Conservation (phyloP, 2,888 invertebrate genomes). For the Dasypogon diadema region DNA sequence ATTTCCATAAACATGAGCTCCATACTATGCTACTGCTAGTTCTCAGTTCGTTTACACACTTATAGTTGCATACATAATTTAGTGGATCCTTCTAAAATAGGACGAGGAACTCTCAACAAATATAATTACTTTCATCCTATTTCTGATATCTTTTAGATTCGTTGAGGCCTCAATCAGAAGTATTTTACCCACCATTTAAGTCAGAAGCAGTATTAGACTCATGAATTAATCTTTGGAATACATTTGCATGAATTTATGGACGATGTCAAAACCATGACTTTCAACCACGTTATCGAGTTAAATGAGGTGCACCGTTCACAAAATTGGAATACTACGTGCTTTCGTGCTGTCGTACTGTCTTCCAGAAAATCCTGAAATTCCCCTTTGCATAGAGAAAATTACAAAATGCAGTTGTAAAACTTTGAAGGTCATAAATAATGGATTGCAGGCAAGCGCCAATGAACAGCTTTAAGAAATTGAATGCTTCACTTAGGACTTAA, state of each 20-base stretch:
- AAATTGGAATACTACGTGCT: too few species aligned
- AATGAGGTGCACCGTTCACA: too few species aligned
- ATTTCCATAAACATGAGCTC: conserved; percentile 37
- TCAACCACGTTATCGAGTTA: too few species aligned
- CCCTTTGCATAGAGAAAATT: too few species aligned
- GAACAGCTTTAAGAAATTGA: neutral
- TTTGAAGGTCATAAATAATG: too few species aligned
- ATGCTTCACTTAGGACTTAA: neutral
- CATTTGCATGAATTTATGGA: conserved; percentile 5
- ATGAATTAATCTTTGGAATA: conserved; percentile 30
- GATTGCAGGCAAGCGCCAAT: too few species aligned
- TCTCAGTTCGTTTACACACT: conserved; percentile 24
- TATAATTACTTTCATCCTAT: conserved; percentile 38
- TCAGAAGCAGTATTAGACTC: neutral
- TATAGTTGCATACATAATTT: conserved; percentile 32
- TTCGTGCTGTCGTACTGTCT: too few species aligned
- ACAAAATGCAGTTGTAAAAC: too few species aligned
- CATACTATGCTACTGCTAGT: conserved; percentile 7
- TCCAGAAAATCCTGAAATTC: too few species aligned
- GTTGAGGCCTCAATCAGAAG: neutral
- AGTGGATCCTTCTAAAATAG: conserved; percentile 30
- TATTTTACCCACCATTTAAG: conserved; percentile 20
- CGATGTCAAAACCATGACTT: neutral
- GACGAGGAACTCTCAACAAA: conserved; percentile 1
- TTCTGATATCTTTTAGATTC: neutral